These are phyloP conservation scores for Trogon melanurus DNA, from an alignment of 2,113 vertebrate genomes.

Conservation along the genomic window DNA sequence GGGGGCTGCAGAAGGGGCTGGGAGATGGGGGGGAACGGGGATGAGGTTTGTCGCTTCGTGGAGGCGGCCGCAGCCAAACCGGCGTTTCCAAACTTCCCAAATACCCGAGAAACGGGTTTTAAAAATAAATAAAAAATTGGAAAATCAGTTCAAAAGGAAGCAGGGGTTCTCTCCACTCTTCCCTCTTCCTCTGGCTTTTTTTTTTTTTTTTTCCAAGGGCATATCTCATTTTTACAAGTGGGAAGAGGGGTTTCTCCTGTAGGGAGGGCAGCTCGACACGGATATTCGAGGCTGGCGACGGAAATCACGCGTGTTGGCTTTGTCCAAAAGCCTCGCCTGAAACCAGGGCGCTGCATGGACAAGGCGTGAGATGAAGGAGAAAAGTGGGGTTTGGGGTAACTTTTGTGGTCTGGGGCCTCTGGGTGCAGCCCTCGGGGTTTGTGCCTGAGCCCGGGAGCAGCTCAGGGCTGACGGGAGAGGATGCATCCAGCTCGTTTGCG, in stretches of 20 bases:
- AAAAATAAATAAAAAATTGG: background rate
- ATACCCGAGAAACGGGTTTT: accelerated
- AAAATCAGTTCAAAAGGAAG: background rate
- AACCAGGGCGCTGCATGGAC: background rate
- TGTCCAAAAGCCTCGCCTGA: background rate
- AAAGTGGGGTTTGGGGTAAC: background rate
- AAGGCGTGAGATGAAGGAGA: accelerated
- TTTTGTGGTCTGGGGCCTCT: background rate
- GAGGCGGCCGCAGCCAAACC: accelerated
- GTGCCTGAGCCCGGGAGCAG: background rate
- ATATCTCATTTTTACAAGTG: accelerated
- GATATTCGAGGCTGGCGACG: background rate
- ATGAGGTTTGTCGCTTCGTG: accelerated
- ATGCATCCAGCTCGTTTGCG: accelerated
- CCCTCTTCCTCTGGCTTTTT: background rate
- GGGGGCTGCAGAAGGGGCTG: no score
- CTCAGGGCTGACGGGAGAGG: accelerated
- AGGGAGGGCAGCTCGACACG: accelerated
- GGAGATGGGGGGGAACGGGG: background rate
- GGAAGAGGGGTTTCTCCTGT: background rate
- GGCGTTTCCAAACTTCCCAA: accelerated
- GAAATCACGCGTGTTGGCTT: background rate
- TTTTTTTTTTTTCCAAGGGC: background rate
- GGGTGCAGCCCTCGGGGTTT: accelerated
- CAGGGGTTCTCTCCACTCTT: background rate